Conservation (phyloP, 2,797 vertebrate genomes). For the Buphagus erythrorhynchus region DNA sequence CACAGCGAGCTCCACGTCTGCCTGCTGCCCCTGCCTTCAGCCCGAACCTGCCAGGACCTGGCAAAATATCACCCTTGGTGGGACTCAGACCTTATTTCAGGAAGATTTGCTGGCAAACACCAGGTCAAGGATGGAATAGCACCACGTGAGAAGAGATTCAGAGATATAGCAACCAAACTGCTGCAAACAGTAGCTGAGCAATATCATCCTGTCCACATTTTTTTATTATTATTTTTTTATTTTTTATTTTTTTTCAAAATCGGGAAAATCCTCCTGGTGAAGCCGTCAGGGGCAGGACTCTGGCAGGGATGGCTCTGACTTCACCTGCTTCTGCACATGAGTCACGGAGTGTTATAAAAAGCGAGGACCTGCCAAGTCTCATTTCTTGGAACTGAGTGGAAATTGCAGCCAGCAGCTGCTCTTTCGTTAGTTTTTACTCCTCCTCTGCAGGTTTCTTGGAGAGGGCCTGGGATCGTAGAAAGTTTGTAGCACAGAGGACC, state of each 20-base stretch:
- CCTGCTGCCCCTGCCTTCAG: not conserved
- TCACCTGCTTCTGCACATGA: constrained; percentile 37
- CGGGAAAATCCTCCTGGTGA: not conserved
- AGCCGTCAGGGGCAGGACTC: not conserved
- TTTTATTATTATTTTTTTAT: not conserved
- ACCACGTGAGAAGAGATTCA: not conserved
- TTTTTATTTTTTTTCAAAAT: not conserved
- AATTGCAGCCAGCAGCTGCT: constrained; percentile 21
- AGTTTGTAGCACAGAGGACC: not conserved
- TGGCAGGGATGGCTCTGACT: constrained; percentile 7
- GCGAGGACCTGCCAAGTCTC: not conserved
- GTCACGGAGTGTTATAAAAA: constrained; percentile 26
- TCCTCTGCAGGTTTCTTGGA: not conserved
- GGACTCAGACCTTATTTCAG: not conserved
- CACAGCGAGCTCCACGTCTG: not conserved
- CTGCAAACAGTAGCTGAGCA: not conserved
- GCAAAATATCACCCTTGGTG: not conserved
- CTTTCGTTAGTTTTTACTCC: not conserved
- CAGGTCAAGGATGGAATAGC: not conserved
- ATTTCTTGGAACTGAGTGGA: constrained; percentile 14
- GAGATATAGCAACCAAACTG: not conserved
- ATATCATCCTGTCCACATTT: not conserved
- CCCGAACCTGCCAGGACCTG: not conserved
- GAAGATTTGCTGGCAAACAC: not conserved
- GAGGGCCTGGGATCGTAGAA: not conserved